A percentile compares a stretch with the other conserved stretches of the same genome.
These are phyloP conservation scores for Odontomyia ornata DNA, from an alignment of 2,888 invertebrate species.

Conservation along the genomic window DNA sequence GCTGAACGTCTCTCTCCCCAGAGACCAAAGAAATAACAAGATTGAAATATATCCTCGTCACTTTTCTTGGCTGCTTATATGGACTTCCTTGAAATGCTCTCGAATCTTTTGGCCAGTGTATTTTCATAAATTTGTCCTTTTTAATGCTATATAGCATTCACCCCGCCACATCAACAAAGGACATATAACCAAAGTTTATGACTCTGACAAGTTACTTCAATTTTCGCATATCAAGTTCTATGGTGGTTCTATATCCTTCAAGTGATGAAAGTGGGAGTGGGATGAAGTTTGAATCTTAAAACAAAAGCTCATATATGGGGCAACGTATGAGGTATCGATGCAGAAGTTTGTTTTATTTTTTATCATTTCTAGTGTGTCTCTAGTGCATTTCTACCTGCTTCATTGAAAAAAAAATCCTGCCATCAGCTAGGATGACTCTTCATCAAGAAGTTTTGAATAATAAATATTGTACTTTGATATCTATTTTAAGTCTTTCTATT, in stretches of 20 bases:
- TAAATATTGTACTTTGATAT: no score
- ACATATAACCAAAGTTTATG: constrained; percentile 30
- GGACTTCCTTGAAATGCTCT: background rate
- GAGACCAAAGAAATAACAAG: background rate
- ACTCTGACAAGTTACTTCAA: constrained; percentile 35
- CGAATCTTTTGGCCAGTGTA: background rate
- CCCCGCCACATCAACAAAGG: background rate
- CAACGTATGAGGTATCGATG: background rate
- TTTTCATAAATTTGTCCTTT: constrained; percentile 5
- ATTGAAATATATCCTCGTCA: background rate
- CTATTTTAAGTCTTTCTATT: no score
- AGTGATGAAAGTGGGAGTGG: background rate
- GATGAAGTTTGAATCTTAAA: background rate
- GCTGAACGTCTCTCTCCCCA: background rate
- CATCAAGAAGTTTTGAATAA: no score
- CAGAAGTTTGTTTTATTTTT: no score
- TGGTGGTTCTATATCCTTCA: constrained; percentile 14
- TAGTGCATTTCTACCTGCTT: no score
- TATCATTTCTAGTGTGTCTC: no score
- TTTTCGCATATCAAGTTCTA: constrained; percentile 20
- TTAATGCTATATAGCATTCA: background rate
- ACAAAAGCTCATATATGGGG: background rate
- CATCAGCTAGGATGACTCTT: no score
- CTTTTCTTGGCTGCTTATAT: background rate
- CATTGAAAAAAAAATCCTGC: no score